Base-by-base conservation (phyloP, 2,888 invertebrate genomes). In the Phaonia tiefii region DNA sequence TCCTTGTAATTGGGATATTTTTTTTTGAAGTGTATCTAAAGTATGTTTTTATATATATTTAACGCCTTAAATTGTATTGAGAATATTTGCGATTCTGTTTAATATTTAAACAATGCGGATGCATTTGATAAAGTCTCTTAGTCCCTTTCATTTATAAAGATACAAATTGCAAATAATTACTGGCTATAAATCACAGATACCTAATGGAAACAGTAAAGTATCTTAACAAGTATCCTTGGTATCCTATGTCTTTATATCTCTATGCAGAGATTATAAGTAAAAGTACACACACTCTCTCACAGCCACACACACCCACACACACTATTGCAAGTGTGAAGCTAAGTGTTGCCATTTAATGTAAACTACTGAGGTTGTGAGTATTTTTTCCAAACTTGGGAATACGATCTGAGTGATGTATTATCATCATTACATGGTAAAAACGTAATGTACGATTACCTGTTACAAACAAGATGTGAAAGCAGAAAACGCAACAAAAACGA, bases 401-500 rank as follows among this genome's bases (percentile, higher is more conserved):
- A 44, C n/a, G 17, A 63, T 56, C 73, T 20, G 49, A 58, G 74
- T 79, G 74, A 79, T 75, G 74, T 75, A 75, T 79, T 70, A 25
- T 70, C 58, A 71, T 75, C 79, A 79, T 79, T 79, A 75, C 58
- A 65, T 56, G 70, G 70, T 71, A 74, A 79, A 42, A 70, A 74
- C 74, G 58, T 78, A 67, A 67, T 66, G 58, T 65, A 66, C 56
- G 63, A 79, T 75, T 79, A 79, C 71, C 66, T 75, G 71, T 54
- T 49, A 71, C 75, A 67, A 71, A 20, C 49, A 65, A 46, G 66
- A 67, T 26, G 26, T 20, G 17, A 31, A 8, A 31, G n/a, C n/a
- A n/a, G 31, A 31, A 31, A 31, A 31, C 31, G 3, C 31, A 31
- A 8, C 4, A 31, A 31, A 31, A 31, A 31, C 31, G 8, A 3